Base-by-base conservation (phyloP, 2,888 invertebrate genomes). In the Celastrina argiolus region DNA sequence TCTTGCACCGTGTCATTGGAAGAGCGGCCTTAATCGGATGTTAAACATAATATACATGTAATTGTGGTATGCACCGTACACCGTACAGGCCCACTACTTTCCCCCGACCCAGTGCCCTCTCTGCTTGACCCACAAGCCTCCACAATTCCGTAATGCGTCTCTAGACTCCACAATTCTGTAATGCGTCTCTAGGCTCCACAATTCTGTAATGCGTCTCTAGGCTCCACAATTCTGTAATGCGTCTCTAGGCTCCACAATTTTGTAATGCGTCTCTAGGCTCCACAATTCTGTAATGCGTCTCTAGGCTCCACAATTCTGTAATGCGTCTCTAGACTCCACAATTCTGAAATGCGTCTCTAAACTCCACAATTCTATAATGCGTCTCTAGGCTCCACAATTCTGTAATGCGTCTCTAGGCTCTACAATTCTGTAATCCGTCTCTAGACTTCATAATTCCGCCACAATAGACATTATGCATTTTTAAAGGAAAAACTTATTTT, bases 71-170 rank as follows among this genome's bases (percentile, higher is more conserved):
- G 83, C 87, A 85, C 78, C 77, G 83, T 84, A 80, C 87, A 85
- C 78, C 77, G 83, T 84, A 80, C 83, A 28, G 81, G 83, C 80
- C 82, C 82, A 84, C 82, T 87, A 87, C 90, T 90, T 91, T 89
- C 90, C 87, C 88, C 84, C 88, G 90, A 89, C 90, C 91, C 83
- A 90, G 87, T 90, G 88, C 85, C 89, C 90, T 88, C 85, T 81
- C 86, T 81, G 78, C 80, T 72, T 84, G 87, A 87, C 88, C 87
- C 84, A 86, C 88, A 84, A 85, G 72, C 76, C 74, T 81, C 81
- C 79, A 83, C 84, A 82, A 87, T 84, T 87, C 86, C 81, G 81
- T 84, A 85, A 85, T 87, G 84, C 84, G 80, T 83, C 81, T 51
- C 51, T 51, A 51, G 45, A 8, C 34, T 58, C 59, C 59, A 81